phyloP scores from a whole-genome alignment of 2,113 vertebrate species.

The Phodopus roborovskii region DNA sequence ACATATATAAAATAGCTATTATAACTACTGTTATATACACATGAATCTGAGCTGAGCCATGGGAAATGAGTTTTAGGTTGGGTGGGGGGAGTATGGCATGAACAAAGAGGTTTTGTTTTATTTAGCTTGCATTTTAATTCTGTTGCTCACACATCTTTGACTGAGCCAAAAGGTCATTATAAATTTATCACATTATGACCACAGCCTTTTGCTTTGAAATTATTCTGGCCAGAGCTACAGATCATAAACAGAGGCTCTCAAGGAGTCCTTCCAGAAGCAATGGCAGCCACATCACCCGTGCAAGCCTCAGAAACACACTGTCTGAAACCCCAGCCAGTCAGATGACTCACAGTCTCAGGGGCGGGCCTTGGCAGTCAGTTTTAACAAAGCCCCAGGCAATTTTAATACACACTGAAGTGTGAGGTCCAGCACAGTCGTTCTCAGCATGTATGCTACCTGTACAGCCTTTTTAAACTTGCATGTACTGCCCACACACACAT shows the following conservation, averaged over 20 bases:
- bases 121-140: constrained; percentile 6
- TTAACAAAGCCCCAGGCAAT: not conserved
- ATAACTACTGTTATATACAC: not conserved
- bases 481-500: not conserved
- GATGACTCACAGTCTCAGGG: not conserved
- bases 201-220: constrained; percentile 26
- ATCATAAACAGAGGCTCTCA: not conserved
- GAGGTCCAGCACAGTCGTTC: not conserved
- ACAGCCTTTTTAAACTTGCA: not conserved
- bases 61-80: not conserved
- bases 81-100: not conserved
- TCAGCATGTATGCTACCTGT: not conserved
- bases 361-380: not conserved
- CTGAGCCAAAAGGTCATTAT: not conserved
- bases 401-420: not conserved
- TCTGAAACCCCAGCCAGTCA: not conserved
- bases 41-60: not conserved
- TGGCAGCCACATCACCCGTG: not conserved
- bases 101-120: not conserved
- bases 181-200: not conserved
- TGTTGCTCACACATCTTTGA: not conserved
- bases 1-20: not conserved
- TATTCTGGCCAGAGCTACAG: not conserved
- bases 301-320: not conserved
- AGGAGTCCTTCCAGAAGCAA: not conserved